These are phyloP conservation scores for Pseudochirops cupreus DNA, from an alignment of 2,797 vertebrate species.

Conservation along the genomic window DNA sequence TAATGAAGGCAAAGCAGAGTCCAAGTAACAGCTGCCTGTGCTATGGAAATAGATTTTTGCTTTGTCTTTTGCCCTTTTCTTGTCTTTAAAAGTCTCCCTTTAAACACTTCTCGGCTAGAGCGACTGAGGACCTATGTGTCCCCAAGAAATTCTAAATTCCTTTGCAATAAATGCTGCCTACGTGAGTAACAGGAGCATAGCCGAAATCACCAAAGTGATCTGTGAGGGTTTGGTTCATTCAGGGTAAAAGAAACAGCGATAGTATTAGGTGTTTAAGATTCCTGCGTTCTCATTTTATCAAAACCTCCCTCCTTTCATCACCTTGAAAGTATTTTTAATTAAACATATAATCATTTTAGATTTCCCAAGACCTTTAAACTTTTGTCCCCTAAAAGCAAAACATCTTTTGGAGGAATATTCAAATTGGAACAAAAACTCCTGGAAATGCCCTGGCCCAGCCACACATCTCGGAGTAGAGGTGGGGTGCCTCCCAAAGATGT, in stretches of 20 bases:
- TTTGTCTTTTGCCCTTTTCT: not conserved
- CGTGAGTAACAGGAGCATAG: not conserved
- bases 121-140: not conserved
- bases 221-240: not conserved
- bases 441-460: not conserved
- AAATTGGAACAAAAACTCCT: not conserved
- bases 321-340: not conserved
- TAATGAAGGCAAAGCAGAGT: not conserved
- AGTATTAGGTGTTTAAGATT: not conserved
- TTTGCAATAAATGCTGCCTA: not conserved
- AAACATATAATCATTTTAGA: not conserved
- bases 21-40: not conserved
- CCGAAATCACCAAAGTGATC: not conserved
- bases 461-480: not conserved
- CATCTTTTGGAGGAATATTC: not conserved
- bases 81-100: not conserved
- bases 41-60: not conserved
- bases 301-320: not conserved
- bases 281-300: not conserved
- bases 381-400: conserved; percentile 13
- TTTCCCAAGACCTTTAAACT: not conserved
- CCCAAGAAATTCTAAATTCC: not conserved
- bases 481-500: not conserved
- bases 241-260: not conserved
- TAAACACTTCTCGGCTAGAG: not conserved